Percentiles rank a stretch among this genome's conserved stretches.
Evolutionary conservation across 2,113 vertebrate genomes (phyloP).

Genomic region (Collichthys lucidus): DNA sequence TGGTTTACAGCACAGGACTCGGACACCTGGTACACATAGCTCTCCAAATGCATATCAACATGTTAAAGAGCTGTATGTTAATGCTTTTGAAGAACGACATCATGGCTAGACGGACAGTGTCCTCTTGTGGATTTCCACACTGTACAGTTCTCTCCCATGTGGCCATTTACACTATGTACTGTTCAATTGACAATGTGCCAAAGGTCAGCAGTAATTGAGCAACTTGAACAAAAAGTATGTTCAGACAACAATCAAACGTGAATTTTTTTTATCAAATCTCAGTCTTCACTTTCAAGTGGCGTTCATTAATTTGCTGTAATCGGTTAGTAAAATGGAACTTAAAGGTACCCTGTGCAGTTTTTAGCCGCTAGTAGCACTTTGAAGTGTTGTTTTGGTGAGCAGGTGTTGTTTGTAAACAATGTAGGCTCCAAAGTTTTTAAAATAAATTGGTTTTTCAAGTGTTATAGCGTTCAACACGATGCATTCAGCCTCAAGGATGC

Average conservation of each 20-base stretch:
- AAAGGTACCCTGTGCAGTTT: conserved; percentile 32
- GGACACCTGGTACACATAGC: conserved; percentile 75
- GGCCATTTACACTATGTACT: conserved; percentile 33
- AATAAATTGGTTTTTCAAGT: neutral
- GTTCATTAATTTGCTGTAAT: neutral
- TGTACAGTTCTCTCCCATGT: conserved; percentile 43
- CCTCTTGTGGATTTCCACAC: conserved; percentile 81
- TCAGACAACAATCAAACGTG: conserved; percentile 32
- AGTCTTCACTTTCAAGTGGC: neutral
- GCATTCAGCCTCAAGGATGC: neutral
- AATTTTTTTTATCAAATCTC: neutral
- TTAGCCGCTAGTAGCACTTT: neutral
- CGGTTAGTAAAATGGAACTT: neutral
- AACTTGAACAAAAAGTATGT: conserved; percentile 12
- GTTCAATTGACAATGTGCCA: conserved; percentile 27
- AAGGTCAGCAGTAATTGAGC: conserved; percentile 25
- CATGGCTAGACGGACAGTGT: conserved; percentile 80
- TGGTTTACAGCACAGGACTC: conserved; percentile 61
- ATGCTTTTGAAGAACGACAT: conserved; percentile 22
- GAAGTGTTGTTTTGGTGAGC: neutral
- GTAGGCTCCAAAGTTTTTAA: neutral
- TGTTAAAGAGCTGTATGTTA: conserved; percentile 26
- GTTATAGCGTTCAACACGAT: neutral
- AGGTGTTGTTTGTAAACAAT: conserved; percentile 16
- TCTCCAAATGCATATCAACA: conserved; percentile 64